Percentiles rank a stretch among this genome's conserved stretches.
Evolutionary conservation across 2,888 invertebrate genomes (phyloP).

Genomic region (Drosophila melanocephala): DNA sequence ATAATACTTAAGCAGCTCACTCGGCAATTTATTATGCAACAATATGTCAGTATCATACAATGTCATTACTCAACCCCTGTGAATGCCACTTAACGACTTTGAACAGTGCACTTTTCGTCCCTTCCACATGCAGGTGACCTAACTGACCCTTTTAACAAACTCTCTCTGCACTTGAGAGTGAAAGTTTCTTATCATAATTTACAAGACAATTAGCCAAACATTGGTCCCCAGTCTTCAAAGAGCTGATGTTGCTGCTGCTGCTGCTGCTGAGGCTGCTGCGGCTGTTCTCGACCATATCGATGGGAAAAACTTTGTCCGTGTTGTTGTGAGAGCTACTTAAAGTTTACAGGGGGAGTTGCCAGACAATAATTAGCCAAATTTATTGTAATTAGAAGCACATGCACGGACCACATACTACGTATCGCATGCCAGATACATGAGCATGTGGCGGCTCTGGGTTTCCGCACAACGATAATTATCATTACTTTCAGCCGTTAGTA

Average conservation of each 20-base stretch:
- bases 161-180: conserved; percentile 29
- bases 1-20: neutral
- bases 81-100: conserved; percentile 1
- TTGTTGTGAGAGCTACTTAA: conserved; percentile 63
- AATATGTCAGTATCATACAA: conserved; percentile 10
- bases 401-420: conserved; percentile 43
- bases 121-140: conserved; percentile 50
- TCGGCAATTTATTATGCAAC: neutral
- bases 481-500: conserved; percentile 3
- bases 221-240: conserved; percentile 13
- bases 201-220: conserved; percentile 79
- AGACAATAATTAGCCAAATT: conserved; percentile 82
- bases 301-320: conserved; percentile 74
- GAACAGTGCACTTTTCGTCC: conserved; percentile 18
- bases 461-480: conserved; percentile 68
- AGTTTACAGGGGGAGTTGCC: conserved; percentile 63
- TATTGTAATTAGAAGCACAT: conserved; percentile 80
- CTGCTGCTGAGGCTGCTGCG: conserved; percentile 24
- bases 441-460: conserved; percentile 36
- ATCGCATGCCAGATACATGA: conserved; percentile 12
- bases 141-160: conserved; percentile 67
- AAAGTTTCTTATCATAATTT: conserved; percentile 80
- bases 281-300: conserved; percentile 60
- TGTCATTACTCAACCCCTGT: conserved; percentile 25
- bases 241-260: neutral